Percentiles rank a stretch among this genome's conserved stretches.
These are phyloP conservation scores for Rhorus exstirpatorius DNA, from an alignment of 2,888 invertebrate genomes.

Conservation along the genomic window DNA sequence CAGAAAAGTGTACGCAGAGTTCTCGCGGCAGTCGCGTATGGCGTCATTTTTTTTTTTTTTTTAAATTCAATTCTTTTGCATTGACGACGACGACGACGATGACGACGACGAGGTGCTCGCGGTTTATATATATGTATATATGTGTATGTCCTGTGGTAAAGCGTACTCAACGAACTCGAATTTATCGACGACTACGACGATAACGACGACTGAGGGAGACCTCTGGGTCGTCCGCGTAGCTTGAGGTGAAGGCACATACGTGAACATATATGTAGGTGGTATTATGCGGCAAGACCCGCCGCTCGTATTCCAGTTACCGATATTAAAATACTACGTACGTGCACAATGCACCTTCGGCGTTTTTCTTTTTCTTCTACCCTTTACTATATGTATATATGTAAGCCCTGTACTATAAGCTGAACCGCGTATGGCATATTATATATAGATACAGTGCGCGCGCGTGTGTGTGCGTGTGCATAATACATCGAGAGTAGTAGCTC, in stretches of 20 bases:
- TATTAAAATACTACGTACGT: conserved; percentile 63
- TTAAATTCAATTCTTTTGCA: background rate
- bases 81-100: no score
- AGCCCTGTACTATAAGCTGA: conserved; percentile 9
- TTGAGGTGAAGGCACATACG: conserved; percentile 19
- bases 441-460: conserved; percentile 9
- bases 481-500: conserved; percentile 22
- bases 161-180: conserved; percentile 57
- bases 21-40: conserved; percentile 15
- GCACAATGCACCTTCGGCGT: conserved; percentile 23
- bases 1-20: conserved; percentile 14
- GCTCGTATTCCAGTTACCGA: conserved; percentile 64
- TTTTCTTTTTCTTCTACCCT: background rate
- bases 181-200: conserved; percentile 47
- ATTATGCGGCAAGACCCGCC: conserved; percentile 2
- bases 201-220: conserved; percentile 49
- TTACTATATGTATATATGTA: background rate
- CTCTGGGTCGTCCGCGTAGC: conserved; percentile 46
- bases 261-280: conserved; percentile 9
- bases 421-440: conserved; percentile 26
- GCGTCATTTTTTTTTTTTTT: background rate
- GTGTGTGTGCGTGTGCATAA: background rate
- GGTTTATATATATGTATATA: conserved; percentile 7
- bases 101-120: conserved; percentile 1
- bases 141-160: conserved; percentile 33